Base-by-base conservation (phyloP, 2,888 invertebrate species). In the Pseudoips prasinana region DNA sequence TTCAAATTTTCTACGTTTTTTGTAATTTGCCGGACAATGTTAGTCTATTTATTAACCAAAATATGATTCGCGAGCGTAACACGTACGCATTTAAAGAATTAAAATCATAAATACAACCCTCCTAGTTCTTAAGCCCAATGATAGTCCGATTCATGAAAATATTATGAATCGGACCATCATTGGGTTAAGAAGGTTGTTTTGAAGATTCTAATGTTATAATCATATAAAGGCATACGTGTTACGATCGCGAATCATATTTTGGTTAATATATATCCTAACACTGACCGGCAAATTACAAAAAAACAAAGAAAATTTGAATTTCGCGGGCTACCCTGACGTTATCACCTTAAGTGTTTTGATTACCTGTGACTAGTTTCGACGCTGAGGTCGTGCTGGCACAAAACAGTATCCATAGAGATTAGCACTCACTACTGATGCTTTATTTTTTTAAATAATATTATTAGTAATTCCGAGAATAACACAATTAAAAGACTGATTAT, bases 401-500 rank as follows among this genome's bases (percentile, higher is more conserved):
- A 31, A 25, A 20, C 31, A 25, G 31, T 31, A 31, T 31, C 25
- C 25, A 30, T 30, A 30, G 30, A 30, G 30, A 30, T 24, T 30
- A 30, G 30, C 30, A 30, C 30, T 30, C 30, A 30, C 30, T 25
- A 25, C 30, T 25, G 31, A 31, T 20, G 31, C 31, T 31, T 31
- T 31, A 20, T 32, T 33, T 27, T 24, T 34, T 34, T 29, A 25
- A 25, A 29, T 25, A 22, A 25, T 34, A 17, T 34, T 29, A 24
- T 34, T 25, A 29, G 20, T 29, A 29, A 8, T 34, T 30, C n/a
- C 22, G 26, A 33, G 22, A 27, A 33, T 33, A 35, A 35, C 35
- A 35, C 30, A 35, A 35, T 30, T 35, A 35, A 35, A 35, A 36
- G 36, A 36, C 36, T 36, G 36, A 32, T 36, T 36, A 27, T 31